These are phyloP conservation scores for Rhynchomys soricoides DNA, from an alignment of 2,113 vertebrate genomes.

Conservation along the genomic window DNA sequence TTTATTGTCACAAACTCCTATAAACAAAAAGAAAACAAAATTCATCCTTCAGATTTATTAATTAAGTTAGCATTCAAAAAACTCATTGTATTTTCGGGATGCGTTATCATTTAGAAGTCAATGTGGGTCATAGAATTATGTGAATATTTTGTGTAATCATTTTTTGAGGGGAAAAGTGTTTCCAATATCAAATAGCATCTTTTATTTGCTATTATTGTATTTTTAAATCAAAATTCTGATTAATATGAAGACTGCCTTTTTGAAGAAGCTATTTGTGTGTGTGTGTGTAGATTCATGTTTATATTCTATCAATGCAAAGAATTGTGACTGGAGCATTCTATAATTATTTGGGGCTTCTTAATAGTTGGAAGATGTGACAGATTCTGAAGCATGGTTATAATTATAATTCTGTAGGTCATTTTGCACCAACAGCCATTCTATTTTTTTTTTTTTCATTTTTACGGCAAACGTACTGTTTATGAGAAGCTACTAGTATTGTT, in stretches of 20 bases:
- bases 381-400: conserved; percentile 17
- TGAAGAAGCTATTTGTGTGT: background rate
- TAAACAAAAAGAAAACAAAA: conserved; percentile 26
- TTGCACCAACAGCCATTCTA: background rate
- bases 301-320: background rate
- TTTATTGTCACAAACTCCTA: background rate
- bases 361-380: background rate
- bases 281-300: background rate
- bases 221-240: conserved; percentile 8
- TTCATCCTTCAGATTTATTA: background rate
- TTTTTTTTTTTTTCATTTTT: background rate
- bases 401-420: background rate
- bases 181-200: conserved; percentile 21
- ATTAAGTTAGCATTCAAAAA: conserved; percentile 10
- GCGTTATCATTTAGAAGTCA: conserved; percentile 16
- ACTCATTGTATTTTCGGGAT: conserved; percentile 7
- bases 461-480: background rate
- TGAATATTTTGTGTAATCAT: conserved; percentile 33
- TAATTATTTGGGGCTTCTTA: background rate
- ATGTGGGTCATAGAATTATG: conserved; percentile 18
- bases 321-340: background rate
- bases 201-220: background rate
- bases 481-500: background rate
- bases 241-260: background rate
- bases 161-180: conserved; percentile 1